Base-by-base conservation (phyloP, 2,888 invertebrate species). In the Dasypolia templi region DNA sequence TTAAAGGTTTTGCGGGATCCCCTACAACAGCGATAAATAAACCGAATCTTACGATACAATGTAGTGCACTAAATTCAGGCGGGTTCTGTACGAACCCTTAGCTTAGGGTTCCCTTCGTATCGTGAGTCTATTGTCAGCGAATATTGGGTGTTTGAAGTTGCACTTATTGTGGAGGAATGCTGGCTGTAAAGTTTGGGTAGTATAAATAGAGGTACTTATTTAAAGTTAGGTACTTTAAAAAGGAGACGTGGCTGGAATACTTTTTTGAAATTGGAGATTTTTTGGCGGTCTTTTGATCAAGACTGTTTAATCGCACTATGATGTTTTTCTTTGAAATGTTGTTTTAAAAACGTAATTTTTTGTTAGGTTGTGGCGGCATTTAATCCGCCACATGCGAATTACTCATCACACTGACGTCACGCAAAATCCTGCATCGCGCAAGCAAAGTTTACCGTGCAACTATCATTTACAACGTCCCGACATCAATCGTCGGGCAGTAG, bases 1-100 rank as follows among this genome's bases (percentile, higher is more conserved):
- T 91, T 91, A 92, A 92, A 91, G 92, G 91, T 91, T 91, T 89
- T 85, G 85, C 82, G 81, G 86, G 86, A 88, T 86, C 88, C 90
- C 88, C 87, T 79, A 84, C 81, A 80, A 68, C 49, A 63, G 70
- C 77, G 44, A 92, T 93, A 93, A 93, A 93, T 92, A 92, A 91
- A 87, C 74, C 80, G 86, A 75, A 85, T 72, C 72, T 85, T 78
- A 84, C 83, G 86, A 80, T 88, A 88, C 86, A 86, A 85, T 86
- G 83, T 72, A 84, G 81, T 83, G 79, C 77, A 88, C 84, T 86
- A 89, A 89, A 89, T 90, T 88, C 72, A 81, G 77, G 76, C 62
- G 83, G 78, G 81, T 81, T 72, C 75, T 61, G 72, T 65, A 49
- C 66, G 46, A 49, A 59, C 80, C 81, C 77, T 73, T 75, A 76